These are phyloP conservation scores for Campopleginae sp. DNA, from an alignment of 2,888 invertebrate genomes.

Conservation along the genomic window DNA sequence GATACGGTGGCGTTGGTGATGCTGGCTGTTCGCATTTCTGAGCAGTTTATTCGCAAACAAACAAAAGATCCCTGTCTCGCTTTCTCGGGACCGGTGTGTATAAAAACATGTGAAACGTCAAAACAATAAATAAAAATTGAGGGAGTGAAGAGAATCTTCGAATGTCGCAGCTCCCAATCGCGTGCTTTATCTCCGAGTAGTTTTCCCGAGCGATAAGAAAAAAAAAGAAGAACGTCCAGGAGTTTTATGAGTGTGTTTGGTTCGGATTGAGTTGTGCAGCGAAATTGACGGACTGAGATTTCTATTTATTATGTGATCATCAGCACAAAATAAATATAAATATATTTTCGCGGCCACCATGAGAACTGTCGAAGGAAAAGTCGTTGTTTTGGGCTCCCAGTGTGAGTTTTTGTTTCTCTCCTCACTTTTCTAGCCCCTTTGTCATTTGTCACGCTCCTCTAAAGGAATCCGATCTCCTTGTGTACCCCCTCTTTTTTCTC, in stretches of 20 bases:
- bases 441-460: constrained; percentile 2
- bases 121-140: constrained; percentile 58
- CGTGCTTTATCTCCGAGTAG: neutral
- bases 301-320: constrained; percentile 18
- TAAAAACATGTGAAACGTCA: constrained; percentile 67
- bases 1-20: neutral
- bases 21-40: neutral
- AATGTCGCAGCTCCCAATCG: neutral
- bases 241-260: neutral
- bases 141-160: neutral
- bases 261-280: neutral
- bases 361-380: constrained; percentile 93
- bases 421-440: neutral
- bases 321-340: neutral
- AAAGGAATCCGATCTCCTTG: neutral
- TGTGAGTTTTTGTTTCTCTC: constrained; percentile 81
- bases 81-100: neutral
- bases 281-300: neutral
- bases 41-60: constrained; percentile 5
- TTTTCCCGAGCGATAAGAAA: constrained; percentile 6
- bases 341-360: constrained; percentile 83
- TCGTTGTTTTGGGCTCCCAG: constrained; percentile 93
- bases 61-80: neutral
- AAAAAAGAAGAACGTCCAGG: constrained; percentile 1
- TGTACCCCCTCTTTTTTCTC: neutral